phyloP scores from a whole-genome alignment of 2,113 vertebrate species.

The Lichenostomus cassidix region DNA sequence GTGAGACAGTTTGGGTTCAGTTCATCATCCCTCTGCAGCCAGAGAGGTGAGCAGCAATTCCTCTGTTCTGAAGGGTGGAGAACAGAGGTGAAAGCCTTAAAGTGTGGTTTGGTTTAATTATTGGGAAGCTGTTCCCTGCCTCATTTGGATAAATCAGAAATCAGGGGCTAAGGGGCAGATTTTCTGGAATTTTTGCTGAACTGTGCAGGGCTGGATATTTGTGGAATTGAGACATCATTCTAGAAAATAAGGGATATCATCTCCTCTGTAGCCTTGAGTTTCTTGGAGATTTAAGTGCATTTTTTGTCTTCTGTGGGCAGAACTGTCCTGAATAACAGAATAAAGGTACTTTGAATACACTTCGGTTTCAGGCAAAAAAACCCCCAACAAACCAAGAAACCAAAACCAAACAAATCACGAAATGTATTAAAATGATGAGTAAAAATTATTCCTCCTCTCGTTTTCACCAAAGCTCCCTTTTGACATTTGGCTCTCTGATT shows the following conservation, averaged over 20 bases:
- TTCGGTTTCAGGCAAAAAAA: not conserved
- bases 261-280: not conserved
- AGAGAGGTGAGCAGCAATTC: not conserved
- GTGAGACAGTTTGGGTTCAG: not conserved
- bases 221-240: not conserved
- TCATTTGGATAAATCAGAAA: not conserved
- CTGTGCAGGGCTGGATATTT: not conserved
- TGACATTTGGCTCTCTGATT: not conserved
- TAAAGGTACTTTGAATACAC: not conserved
- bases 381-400: no score
- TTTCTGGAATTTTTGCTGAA: not conserved
- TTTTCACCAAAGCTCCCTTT: not conserved
- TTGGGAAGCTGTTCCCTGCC: not conserved
- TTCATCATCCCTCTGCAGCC: not conserved
- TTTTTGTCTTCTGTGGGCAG: not conserved
- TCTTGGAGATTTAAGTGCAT: not conserved
- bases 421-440: not conserved
- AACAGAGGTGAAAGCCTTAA: not conserved
- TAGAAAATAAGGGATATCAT: not conserved
- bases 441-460: accelerated
- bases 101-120: not conserved
- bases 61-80: not conserved
- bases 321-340: not conserved
- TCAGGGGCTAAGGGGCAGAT: not conserved
- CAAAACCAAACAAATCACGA: not conserved